Percentiles rank a stretch among this genome's conserved stretches.
These are phyloP conservation scores for Crossocerus cetratus DNA, from an alignment of 2,888 invertebrate genomes.

Conservation along the genomic window DNA sequence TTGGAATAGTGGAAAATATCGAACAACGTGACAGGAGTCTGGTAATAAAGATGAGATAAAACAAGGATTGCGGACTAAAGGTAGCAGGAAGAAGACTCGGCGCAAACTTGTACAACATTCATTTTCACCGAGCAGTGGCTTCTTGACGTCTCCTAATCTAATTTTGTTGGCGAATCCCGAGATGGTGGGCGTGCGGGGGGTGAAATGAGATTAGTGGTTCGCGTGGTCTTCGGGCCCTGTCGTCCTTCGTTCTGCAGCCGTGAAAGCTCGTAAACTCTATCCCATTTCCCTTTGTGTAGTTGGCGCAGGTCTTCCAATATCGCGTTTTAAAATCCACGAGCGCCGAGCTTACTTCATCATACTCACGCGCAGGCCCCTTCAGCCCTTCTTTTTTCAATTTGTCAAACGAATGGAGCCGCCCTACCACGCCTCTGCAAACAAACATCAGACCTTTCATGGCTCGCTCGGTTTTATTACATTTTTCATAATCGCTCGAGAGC, in stretches of 20 bases:
- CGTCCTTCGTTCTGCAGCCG: constrained; percentile 38
- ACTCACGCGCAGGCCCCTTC: too few relatives aligned
- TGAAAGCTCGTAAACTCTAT: constrained; percentile 13
- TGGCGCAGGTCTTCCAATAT: constrained; percentile 9
- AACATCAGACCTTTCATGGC: too few relatives aligned
- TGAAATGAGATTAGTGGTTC: constrained; percentile 64
- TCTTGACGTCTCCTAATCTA: constrained; percentile 63
- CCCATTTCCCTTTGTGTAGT: constrained; percentile 2
- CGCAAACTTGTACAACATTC: constrained; percentile 24
- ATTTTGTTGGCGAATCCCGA: constrained; percentile 66
- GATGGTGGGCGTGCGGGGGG: constrained; percentile 56
- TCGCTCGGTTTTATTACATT: too few relatives aligned
- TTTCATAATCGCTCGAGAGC: too few relatives aligned
- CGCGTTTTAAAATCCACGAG: constrained; percentile 1
- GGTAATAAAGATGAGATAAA: background rate
- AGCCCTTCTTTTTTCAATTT: constrained; percentile 8
- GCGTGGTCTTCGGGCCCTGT: constrained; percentile 42
- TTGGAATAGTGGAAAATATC: constrained; percentile 9
- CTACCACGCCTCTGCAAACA: background rate
- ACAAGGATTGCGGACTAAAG: background rate
- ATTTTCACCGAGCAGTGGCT: constrained; percentile 17
- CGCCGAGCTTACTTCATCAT: background rate
- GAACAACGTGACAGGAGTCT: constrained; percentile 5
- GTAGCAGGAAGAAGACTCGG: constrained; percentile 28
- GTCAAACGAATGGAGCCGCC: background rate